Base-by-base conservation (phyloP, 2,113 vertebrate genomes). In the Ceyx margarethae region DNA sequence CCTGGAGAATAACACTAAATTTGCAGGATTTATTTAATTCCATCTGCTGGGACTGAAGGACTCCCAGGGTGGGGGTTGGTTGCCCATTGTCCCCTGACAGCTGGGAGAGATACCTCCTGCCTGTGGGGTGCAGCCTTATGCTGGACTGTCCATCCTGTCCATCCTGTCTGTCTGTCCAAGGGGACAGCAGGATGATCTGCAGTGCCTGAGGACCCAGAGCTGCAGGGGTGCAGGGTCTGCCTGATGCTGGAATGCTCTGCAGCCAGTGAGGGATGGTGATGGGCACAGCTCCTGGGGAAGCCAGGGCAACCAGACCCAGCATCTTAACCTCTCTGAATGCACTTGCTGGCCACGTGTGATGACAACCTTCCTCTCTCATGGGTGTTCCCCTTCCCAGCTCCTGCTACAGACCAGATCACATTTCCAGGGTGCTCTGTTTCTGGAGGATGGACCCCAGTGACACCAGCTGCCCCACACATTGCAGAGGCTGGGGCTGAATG, bases 391-490 rank as follows among this genome's bases (percentile, higher is more conserved):
- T 79, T 33, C 67, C 48, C 42, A n/a, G 33, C 42, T 75, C 12
- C 54, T 1, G 0, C 35, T 46, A 31, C 15, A 51, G 35, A 46
- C 22, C 57, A 75, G 64, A 1, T 10, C 29, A 23, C 50, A 6
- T 31, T 69, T 35, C 18, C 31, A 26, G 69, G 50, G 62, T 67
- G 40, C 7, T 21, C 4, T 0, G 2, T 26, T 83, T 53, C 37
- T 45, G 26, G 28, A 57, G 54, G 18, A 56, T 1, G 4, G 46
- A n/a, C 10, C 31, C 26, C n/a, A 37, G 31, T 9, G 65, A 26
- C 1, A 1, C 23, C 50, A 40, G 13, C 37, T 1, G 1, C 23
- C 33, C 58, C 40, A 23, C 2, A 2, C 5, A 2, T 6, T 14
- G 23, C 56, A 51, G 56, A 33, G 31, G 6, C 29, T 40, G 69